Evolutionary conservation across 2,888 invertebrate genomes (phyloP).

Genomic region (Drosophila cognata): DNA sequence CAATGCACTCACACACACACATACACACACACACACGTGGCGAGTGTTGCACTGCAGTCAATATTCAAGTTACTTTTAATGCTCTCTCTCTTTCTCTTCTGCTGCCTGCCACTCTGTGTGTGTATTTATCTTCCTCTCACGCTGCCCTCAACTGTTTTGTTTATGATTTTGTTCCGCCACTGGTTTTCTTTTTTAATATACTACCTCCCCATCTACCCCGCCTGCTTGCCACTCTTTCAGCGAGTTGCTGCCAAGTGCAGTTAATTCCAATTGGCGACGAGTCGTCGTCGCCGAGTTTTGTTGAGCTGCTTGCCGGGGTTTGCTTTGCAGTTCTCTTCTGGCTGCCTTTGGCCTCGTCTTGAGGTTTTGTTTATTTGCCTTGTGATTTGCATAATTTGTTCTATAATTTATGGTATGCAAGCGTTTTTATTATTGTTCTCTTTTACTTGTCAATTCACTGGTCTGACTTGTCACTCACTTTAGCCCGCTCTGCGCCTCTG

Average conservation of each 20-base stretch:
- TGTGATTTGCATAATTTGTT: constrained; percentile 82
- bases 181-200: constrained; percentile 35
- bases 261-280: constrained; percentile 77
- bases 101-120: background rate
- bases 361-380: constrained; percentile 67
- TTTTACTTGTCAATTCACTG: constrained; percentile 56
- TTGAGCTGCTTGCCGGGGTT: constrained; percentile 1
- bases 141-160: constrained; percentile 55
- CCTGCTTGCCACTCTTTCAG: background rate
- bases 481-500: constrained; percentile 45
- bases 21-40: constrained; percentile 5
- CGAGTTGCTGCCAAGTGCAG: constrained; percentile 69
- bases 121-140: constrained; percentile 1
- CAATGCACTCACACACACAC: constrained; percentile 26
- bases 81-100: constrained; percentile 1
- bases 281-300: constrained; percentile 58
- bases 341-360: constrained; percentile 57
- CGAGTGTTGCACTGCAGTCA: constrained; percentile 9
- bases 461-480: constrained; percentile 53
- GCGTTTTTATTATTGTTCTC: constrained; percentile 68
- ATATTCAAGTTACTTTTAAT: constrained; percentile 37
- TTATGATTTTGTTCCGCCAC: constrained; percentile 74
- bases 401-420: constrained; percentile 80
- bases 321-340: constrained; percentile 5
- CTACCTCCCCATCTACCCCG: background rate